Evolutionary conservation across 23 tunicate species (phyloP), one percentile per base, ranked within the genome.

Genomic region (Trididemnum nubilum): DNA sequence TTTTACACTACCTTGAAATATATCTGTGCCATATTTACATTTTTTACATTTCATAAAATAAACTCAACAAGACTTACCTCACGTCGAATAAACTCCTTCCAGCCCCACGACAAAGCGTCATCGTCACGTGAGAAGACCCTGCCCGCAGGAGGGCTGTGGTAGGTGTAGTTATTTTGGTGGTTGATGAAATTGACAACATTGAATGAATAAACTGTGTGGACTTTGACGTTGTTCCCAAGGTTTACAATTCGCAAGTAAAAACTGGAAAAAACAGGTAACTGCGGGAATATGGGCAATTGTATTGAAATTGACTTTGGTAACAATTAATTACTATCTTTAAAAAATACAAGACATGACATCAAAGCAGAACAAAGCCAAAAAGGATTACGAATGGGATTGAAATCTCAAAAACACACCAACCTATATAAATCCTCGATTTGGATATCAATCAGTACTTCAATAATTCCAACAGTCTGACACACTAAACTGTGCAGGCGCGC

Each of bases 91-190:
- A 95, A 95, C 58, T 95, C 99, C 76, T 95, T 95, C 99, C 99
- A 95, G 44, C 99, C 99, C 99, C 99, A 95, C 36, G 99, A 95
- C 77, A 95, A 83, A 33, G 96, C 90, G 64, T 95, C 99, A 35
- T 95, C 96, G 39, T 95, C 85, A 27, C 92, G 79, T 5, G 82
- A 83, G 83, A 95, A 95, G 0, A 83, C 73, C 44, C 99, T 77
- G 18, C 99, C 99, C 22, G 36, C 73, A n/a, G 92, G 92, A 1
- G 99, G 99, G 64, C 99, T 95, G 84, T 95, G 89, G 74, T 89
- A 86, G 35, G 89, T 87, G 83, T 93, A 93, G 69, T 93, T 93
- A 84, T 87, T 93, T 51, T 93, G 94, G 74, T 84, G 65, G 71
- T 93, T 93, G 76, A 89, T 84, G 39, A 86, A 33, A 65, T 95